These are phyloP conservation scores for Perca fluviatilis DNA, from an alignment of 2,113 vertebrate genomes.

Conservation along the genomic window DNA sequence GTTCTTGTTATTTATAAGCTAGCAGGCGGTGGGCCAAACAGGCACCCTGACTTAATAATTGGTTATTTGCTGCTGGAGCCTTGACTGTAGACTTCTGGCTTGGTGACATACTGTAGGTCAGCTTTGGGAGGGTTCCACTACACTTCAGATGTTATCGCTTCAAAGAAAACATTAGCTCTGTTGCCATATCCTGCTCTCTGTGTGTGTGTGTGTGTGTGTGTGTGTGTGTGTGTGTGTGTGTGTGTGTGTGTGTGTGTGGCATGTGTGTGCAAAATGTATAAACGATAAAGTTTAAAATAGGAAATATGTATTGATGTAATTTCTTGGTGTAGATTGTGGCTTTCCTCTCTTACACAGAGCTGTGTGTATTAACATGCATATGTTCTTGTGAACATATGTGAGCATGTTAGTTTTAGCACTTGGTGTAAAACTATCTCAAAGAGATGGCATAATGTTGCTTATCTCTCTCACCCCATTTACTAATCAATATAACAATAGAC, in stretches of 20 bases:
- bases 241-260: neutral
- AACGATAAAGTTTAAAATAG: conserved; percentile 32
- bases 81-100: conserved; percentile 39
- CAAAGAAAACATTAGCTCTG: conserved; percentile 63
- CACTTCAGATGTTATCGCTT: conserved; percentile 74
- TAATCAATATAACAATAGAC: conserved; percentile 61
- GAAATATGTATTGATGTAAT: conserved; percentile 49
- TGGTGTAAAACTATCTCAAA: conserved; percentile 19
- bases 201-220: conserved; percentile 12
- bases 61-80: conserved; percentile 59
- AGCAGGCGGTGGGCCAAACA: conserved; percentile 59
- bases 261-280: neutral
- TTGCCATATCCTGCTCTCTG: conserved; percentile 29
- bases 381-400: conserved; percentile 18
- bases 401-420: conserved; percentile 33
- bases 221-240: conserved; percentile 6
- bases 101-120: conserved; percentile 44
- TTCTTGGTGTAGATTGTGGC: conserved; percentile 53
- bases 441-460: conserved; percentile 32
- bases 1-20: conserved; percentile 68
- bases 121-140: conserved; percentile 63
- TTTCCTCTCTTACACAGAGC: conserved; percentile 38
- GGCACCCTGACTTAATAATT: conserved; percentile 69
- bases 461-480: conserved; percentile 61
- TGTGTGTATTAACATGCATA: neutral